Conservation (phyloP, 2,797 vertebrate genomes). For the Acipenser transmontanus region DNA sequence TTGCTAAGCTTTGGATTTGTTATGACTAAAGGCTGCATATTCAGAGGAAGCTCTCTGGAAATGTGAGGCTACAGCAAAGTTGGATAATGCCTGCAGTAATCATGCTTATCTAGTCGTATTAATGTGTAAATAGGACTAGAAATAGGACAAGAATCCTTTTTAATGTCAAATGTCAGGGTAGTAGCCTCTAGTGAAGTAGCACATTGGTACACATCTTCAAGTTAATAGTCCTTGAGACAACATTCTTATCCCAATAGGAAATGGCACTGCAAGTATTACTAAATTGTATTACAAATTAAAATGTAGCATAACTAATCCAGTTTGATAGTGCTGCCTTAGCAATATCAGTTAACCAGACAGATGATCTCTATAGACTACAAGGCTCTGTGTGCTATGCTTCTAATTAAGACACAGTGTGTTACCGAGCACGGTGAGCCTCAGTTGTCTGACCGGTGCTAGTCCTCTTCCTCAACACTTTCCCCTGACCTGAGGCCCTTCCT, state of each 20-base stretch:
- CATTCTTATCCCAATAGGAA: background rate
- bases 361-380: background rate
- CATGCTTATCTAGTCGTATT: too few relatives aligned
- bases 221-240: background rate
- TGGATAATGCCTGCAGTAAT: too few relatives aligned
- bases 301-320: background rate
- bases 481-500: background rate
- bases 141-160: too few relatives aligned
- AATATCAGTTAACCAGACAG: background rate
- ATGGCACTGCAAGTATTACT: slow-evolving; percentile 1
- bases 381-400: background rate
- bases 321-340: background rate
- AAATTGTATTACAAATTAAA: background rate
- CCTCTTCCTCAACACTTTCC: background rate
- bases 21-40: too few relatives aligned
- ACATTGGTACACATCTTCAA: too few relatives aligned
- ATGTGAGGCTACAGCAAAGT: too few relatives aligned
- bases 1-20: too few relatives aligned
- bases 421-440: background rate
- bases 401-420: background rate
- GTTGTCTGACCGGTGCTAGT: background rate
- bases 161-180: too few relatives aligned
- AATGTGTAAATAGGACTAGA: too few relatives aligned
- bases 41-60: too few relatives aligned
- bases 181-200: too few relatives aligned